Evolutionary conservation across 2,113 vertebrate genomes (phyloP), one percentile per base, ranked within the genome.

Genomic region (Heterotis niloticus): DNA sequence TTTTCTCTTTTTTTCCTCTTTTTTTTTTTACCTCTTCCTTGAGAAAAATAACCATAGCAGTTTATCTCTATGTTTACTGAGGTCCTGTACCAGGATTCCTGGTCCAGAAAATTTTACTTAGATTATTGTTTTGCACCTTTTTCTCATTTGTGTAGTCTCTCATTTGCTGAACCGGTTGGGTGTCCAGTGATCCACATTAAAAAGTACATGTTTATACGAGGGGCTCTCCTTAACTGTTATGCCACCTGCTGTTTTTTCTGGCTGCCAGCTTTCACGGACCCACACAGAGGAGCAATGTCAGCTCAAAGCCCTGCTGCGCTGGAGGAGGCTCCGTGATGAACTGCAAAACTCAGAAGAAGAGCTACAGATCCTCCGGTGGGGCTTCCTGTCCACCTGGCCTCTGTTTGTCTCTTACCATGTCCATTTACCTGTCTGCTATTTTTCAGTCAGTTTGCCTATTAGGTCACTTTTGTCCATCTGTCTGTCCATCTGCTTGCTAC

Each of bases 301-400:
- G 77, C 86, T 99, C 85, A 96, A 94, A 86, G 94, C 95, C 11
- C 87, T 95, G 79, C 89, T 99, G 83, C 91, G 92, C 77, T 98
- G 95, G 96, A 92, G 75, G 64, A 85, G 95, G 80, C 94, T 98
- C 76, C 92, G 84, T 80, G 96, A 98, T 11, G 96, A 99, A 85
- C 77, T 95, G n/a, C 93, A 88, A 84, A 95, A 95, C 87, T 96
- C 95, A 16, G 91, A 94, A 16, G 92, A 95, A 83, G 93, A 95
- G 70, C 92, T 98, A 80, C 96, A 98, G 84, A 91, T 98, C 85
- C 91, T 98, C 85, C 95, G 97, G 97, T 99, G 75, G 5, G 57
- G 23, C 59, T 34, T n/a, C 29, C 34, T 44, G 1, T 59, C 28
- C 24, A 59, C 80, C 62, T 80, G 51, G 76, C 14, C 56, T 14